Evolutionary conservation across 2,797 vertebrate genomes (phyloP), one percentile per base, ranked within the genome.

Genomic region (Anomalospiza imberbis): DNA sequence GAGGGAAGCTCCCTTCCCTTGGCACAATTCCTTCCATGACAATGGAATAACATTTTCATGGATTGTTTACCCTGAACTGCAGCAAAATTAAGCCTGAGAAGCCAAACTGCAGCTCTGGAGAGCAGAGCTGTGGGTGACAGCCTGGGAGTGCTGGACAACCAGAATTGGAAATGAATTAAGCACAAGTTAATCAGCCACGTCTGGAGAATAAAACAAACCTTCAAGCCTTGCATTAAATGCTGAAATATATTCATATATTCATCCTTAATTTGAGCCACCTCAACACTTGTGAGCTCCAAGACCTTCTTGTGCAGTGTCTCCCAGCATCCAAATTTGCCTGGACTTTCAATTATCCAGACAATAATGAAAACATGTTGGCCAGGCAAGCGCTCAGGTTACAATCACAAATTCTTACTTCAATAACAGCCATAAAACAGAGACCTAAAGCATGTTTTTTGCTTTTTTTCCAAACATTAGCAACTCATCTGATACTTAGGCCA

Each of bases 401-500:
- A 98, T 98, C 98, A 97, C 98, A 98, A 97, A 98, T 98, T 98
- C 98, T 82, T 92, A 97, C 97, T 98, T 98, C 97, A 98, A 98
- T 96, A 95, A 95, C 98, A 96, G 98, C 98, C 97, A 96, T 99
- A 99, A 99, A 99, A 97, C 96, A 92, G 97, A 98, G 98, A 96
- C 97, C 97, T 88, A 55, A 96, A 94, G 98, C 99, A 98, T 99
- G 99, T 97, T 98, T 98, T 96, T 97, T 96, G 97, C 96, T 91
- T 97, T 97, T 97, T 97, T 94, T 77, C 96, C 96, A 96, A 91
- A 97, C 98, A 98, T 98, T 98, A 98, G 98, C 97, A 98, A 97
- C 98, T 98, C 98, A 97, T 98, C 98, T 86, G 98, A 99, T 99
- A 98, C 98, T 97, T 97, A 98, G 97, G 94, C 97, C 91, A 94